phyloP scores from a whole-genome alignment of 2,888 invertebrate species.

The Colostygia pectinataria region DNA sequence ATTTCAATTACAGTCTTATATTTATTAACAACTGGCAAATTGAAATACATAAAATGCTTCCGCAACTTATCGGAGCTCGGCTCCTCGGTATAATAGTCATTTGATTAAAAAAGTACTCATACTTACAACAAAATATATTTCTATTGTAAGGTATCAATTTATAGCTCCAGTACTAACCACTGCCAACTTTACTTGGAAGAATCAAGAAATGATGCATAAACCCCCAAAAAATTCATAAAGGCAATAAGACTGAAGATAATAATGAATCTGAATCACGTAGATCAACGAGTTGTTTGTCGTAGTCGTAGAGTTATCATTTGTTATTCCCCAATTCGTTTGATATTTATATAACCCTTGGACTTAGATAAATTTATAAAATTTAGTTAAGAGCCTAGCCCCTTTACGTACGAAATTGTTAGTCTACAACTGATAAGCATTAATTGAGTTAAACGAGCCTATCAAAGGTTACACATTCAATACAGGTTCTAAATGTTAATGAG shows the following conservation, averaged over 20 bases:
- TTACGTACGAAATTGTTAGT: no score
- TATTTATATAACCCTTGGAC: slow-evolving; percentile 26
- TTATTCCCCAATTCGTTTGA: slow-evolving; percentile 12
- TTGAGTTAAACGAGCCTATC: no score
- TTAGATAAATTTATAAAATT: no score
- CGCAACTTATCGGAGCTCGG: neutral
- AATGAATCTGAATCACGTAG: neutral
- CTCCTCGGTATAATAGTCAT: neutral
- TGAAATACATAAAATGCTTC: slow-evolving; percentile 2
- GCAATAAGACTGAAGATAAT: no score
- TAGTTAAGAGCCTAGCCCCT: no score
- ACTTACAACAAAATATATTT: no score
- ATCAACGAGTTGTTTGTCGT: slow-evolving; percentile 3
- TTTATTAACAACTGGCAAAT: no score
- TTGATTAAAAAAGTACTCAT: slow-evolving; percentile 7
- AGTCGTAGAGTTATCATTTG: slow-evolving; percentile 12
- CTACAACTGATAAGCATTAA: no score
- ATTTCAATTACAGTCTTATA: no score
- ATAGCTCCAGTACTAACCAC: neutral
- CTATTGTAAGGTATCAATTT: neutral
- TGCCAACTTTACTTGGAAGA: neutral
- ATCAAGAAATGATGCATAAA: slow-evolving; percentile 5
- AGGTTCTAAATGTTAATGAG: no score
- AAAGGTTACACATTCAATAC: no score
- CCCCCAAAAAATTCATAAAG: no score